Evolutionary conservation across 2,797 vertebrate genomes (phyloP).

Genomic region (Xenentodon cancila): DNA sequence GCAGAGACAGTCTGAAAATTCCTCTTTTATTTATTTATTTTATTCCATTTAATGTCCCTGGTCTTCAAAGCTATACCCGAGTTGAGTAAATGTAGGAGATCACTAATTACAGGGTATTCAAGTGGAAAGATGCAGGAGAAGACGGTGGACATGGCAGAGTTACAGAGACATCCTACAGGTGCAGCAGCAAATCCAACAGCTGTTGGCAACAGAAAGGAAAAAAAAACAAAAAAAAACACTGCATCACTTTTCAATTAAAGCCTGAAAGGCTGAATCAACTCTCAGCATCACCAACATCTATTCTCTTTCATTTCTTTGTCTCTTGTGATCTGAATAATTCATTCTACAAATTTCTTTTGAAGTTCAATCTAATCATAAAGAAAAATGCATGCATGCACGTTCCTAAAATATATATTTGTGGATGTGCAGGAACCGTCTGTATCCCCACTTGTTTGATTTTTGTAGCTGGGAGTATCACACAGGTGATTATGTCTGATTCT

Average conservation of each 20-base stretch:
- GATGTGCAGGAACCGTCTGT: not conserved
- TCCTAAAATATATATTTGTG: not conserved
- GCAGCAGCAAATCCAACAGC: constrained; percentile 42
- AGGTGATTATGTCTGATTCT: not conserved
- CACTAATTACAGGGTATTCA: constrained; percentile 68
- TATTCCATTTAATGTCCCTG: constrained; percentile 13
- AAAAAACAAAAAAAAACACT: not conserved
- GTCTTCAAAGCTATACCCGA: constrained; percentile 40
- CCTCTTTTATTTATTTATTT: constrained; percentile 12
- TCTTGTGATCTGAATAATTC: constrained; percentile 1
- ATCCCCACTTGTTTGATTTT: not conserved
- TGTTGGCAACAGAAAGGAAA: constrained; percentile 38
- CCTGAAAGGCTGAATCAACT: constrained; percentile 41
- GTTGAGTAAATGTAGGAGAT: constrained; percentile 68
- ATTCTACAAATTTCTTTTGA: not conserved
- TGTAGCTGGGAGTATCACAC: not conserved
- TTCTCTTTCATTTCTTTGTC: constrained; percentile 12
- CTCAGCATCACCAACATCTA: constrained; percentile 22
- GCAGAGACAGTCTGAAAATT: not conserved
- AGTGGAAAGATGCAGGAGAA: constrained; percentile 27
- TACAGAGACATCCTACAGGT: constrained; percentile 55
- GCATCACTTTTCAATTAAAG: constrained; percentile 59
- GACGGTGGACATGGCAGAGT: constrained; percentile 36
- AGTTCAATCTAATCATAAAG: not conserved
- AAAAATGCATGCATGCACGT: too few relatives aligned